phyloP scores from a whole-genome alignment of 2,797 vertebrate species.

The Acanthiza pusilla region DNA sequence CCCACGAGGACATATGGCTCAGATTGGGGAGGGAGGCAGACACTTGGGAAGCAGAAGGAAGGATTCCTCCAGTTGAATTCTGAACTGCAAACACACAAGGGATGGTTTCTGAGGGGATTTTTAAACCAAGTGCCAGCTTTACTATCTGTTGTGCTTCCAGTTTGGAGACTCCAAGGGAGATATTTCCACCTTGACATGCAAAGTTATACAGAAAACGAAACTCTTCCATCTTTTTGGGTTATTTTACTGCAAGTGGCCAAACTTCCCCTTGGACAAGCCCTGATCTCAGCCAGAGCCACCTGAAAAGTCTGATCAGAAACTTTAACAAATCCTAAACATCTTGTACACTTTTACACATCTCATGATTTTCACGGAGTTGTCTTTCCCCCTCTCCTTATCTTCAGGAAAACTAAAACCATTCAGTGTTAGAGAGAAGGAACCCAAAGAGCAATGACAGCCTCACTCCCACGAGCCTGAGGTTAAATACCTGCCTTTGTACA shows the following conservation, averaged over 20 bases:
- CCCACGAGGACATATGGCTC: background rate
- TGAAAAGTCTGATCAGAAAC: background rate
- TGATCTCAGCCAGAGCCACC: background rate
- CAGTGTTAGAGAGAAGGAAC: background rate
- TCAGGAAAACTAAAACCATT: background rate
- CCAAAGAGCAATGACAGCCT: background rate
- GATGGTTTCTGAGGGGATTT: background rate
- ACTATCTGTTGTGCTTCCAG: background rate
- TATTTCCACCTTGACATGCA: background rate
- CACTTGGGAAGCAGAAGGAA: background rate
- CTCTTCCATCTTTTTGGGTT: background rate
- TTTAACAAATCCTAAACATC: background rate
- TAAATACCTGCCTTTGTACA: constrained; percentile 34
- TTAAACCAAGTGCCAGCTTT: background rate
- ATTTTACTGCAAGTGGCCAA: background rate
- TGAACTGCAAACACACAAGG: background rate
- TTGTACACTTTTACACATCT: accelerated
- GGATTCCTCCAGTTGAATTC: background rate
- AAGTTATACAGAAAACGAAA: background rate
- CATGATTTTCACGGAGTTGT: background rate
- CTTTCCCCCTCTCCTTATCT: background rate
- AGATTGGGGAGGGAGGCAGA: background rate
- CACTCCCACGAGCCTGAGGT: background rate
- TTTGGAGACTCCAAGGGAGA: background rate
- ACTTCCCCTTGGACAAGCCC: background rate